Evolutionary conservation across 2,113 vertebrate species (phyloP), one percentile per base, ranked within the genome.

Genomic region (Polypterus bichir): DNA sequence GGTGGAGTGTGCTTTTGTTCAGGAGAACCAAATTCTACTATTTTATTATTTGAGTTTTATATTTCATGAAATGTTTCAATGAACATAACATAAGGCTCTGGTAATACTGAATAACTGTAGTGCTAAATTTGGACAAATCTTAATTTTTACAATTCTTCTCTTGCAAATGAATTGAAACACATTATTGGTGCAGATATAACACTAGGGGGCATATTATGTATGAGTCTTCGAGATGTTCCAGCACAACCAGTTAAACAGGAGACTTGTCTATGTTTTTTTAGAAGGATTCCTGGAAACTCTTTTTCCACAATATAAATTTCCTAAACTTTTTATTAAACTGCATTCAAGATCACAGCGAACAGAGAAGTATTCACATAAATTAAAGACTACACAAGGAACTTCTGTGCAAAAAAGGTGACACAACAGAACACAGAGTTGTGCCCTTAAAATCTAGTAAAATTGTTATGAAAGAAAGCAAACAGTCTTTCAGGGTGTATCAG

Each of bases 181-280:
- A 90, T 90, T 71, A 52, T 52, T 52, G 65, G 65, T 86, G 70
- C 88, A 87, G 76, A 86, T 62, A 99, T 95, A 55, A 97, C 92
- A 0, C 86, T 95, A 52, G 97, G 97, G 65, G 96, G 96, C 75
- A 97, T 98, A n/a, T n/a, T n/a, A n/a, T 71, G 90, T 99, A 69
- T 90, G 96, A 1, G 92, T 99, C 71, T 97, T 99, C 61, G 91
- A 99, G 80, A 97, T 99, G 95, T 99, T 99, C 76, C 96, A 99
- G 82, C 89, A 99, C 71, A 86, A 91, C 71, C 92, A 95, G 9
- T 86, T 97, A 76, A 99, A 99, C 75, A 91, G 93, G 7, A 89
- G 96, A 59, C 88, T 99, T 72, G 92, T 91, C 64, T 97, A 95
- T 44, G 95, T 98, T 65, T 94, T 97, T 82, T 79, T 99, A 68